Conservation (phyloP, 2,797 vertebrate species). For the Myripristis murdjan region DNA sequence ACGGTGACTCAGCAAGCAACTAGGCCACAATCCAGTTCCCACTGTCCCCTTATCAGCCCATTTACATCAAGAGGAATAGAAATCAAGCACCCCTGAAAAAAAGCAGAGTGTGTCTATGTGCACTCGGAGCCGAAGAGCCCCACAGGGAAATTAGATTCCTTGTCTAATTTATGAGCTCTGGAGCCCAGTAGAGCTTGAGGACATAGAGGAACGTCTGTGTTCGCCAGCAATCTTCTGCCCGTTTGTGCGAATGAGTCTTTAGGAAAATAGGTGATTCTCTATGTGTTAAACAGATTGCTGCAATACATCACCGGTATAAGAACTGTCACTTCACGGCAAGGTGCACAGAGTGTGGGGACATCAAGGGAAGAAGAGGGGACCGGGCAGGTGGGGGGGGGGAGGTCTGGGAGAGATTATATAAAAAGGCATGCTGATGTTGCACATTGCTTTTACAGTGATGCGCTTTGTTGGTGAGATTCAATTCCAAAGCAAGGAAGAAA, state of each 20-base stretch:
- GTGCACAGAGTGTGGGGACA: constrained; percentile 28
- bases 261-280: constrained; percentile 63
- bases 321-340: constrained; percentile 47
- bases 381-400: background rate
- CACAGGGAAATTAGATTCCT: constrained; percentile 80
- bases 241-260: constrained; percentile 54
- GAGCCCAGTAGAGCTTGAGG: constrained; percentile 64
- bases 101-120: constrained; percentile 58
- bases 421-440: constrained; percentile 51
- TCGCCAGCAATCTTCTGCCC: constrained; percentile 58
- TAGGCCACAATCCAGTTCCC: constrained; percentile 66
- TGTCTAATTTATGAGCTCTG: constrained; percentile 81
- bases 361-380: background rate
- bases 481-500: constrained; percentile 21
- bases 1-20: constrained; percentile 75
- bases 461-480: constrained; percentile 32
- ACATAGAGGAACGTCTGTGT: constrained; percentile 57
- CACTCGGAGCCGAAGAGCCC: constrained; percentile 66
- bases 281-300: constrained; percentile 54
- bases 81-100: constrained; percentile 68
- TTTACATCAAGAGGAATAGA: constrained; percentile 78
- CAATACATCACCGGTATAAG: constrained; percentile 56
- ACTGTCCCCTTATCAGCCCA: constrained; percentile 70
- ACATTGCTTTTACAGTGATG: constrained; percentile 48
- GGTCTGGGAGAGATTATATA: constrained; percentile 16